These are phyloP conservation scores for Erythrocercus mccallii DNA, from an alignment of 2,113 vertebrate species.

Conservation along the genomic window DNA sequence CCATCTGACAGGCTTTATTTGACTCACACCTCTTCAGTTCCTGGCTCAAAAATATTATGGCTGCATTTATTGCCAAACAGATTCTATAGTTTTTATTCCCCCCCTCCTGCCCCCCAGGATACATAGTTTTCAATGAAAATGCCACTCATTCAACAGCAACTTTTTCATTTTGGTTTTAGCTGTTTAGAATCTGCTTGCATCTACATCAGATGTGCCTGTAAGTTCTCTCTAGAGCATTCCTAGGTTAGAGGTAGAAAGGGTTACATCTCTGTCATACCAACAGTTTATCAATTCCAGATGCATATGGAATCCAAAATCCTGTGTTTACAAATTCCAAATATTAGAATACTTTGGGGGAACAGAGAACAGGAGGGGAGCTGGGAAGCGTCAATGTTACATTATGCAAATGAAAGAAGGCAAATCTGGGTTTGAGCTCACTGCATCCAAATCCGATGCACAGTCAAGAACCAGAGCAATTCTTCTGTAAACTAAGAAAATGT, in stretches of 20 bases:
- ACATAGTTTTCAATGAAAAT: slow-evolving; percentile 6
- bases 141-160: not conserved
- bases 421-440: not conserved
- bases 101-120: not conserved
- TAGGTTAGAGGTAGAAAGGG: slow-evolving; percentile 22
- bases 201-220: not conserved
- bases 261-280: slow-evolving; percentile 24
- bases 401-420: not conserved
- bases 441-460: not conserved
- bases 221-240: not conserved
- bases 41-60: not conserved
- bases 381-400: not conserved
- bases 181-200: slow-evolving; percentile 12
- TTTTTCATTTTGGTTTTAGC: slow-evolving; percentile 6
- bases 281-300: slow-evolving; percentile 54
- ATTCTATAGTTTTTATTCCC: not conserved
- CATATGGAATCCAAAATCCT: slow-evolving; percentile 21
- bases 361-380: not conserved
- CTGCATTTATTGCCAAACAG: not conserved
- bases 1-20: slow-evolving; percentile 29
- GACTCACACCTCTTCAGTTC: not conserved
- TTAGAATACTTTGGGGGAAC: not conserved
- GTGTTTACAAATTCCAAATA: slow-evolving; percentile 53
- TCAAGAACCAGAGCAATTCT: not conserved
- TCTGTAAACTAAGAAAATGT: not conserved